These are phyloP conservation scores for Dicaeum eximium DNA, from an alignment of 2,113 vertebrate genomes.

Conservation along the genomic window DNA sequence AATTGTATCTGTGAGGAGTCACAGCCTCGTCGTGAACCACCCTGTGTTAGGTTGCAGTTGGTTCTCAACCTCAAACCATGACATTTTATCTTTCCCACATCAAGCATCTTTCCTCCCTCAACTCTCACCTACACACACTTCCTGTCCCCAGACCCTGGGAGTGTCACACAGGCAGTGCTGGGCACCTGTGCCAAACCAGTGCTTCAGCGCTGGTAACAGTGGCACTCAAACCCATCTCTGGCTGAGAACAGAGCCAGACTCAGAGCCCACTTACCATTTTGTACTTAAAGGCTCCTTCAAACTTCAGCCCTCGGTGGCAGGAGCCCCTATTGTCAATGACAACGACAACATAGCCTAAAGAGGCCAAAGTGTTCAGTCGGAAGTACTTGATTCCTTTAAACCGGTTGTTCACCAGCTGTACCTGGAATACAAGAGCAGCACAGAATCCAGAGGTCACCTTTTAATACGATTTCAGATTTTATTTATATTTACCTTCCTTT, in stretches of 20 bases:
- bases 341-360: constrained; percentile 79
- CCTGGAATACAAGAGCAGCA: constrained; percentile 60
- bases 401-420: constrained; percentile 82
- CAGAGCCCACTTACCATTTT: constrained; percentile 77
- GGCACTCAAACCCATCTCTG: not conserved
- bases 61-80: not conserved
- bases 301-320: constrained; percentile 81
- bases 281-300: constrained; percentile 84
- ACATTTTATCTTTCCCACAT: not conserved
- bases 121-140: accelerated
- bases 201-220: not conserved
- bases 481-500: not conserved
- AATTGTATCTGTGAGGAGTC: not conserved
- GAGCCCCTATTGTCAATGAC: constrained; percentile 83
- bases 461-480: not conserved
- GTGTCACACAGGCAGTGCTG: not conserved
- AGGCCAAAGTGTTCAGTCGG: constrained; percentile 80
- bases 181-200: not conserved
- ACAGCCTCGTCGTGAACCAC: not conserved
- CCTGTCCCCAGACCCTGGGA: not conserved
- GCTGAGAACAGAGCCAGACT: not conserved
- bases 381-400: constrained; percentile 85
- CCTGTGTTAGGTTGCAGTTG: not conserved
- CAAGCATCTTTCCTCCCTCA: not conserved
- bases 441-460: not conserved